A percentile compares a stretch with the other conserved stretches of the same genome.
Conservation (phyloP, 2,888 invertebrate genomes). For the Julus scanicus region DNA sequence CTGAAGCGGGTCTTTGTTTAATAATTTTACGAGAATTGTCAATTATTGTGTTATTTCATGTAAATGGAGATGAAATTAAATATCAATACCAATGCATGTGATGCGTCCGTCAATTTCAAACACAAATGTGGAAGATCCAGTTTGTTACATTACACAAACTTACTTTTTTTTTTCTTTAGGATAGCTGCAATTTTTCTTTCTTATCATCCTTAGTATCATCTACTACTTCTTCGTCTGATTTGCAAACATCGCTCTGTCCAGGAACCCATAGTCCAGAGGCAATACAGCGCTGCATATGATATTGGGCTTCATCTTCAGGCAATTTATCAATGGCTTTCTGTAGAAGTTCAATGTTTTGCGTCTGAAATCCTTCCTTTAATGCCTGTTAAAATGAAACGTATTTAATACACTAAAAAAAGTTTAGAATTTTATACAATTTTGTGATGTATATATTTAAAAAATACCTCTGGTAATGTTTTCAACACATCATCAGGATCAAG, state of each 20-base stretch:
- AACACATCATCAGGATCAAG: conserved; percentile 97
- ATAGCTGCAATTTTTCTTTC: neutral
- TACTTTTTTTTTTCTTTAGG: neutral
- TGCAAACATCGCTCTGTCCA: conserved; percentile 65
- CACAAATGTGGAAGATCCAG: neutral
- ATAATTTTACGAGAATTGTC: neutral
- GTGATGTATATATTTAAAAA: conserved; percentile 57
- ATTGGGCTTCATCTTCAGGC: conserved; percentile 87
- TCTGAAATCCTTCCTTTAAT: conserved; percentile 71
- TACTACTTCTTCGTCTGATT: neutral
- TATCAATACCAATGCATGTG: neutral
- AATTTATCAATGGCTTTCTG: conserved; percentile 88
- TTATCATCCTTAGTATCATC: neutral
- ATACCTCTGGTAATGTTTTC: conserved; percentile 88
- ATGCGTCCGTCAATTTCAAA: neutral
- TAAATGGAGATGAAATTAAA: conserved; percentile 1
- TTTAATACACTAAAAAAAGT: neutral
- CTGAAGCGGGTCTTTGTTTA: neutral
- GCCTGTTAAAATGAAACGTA: conserved; percentile 62
- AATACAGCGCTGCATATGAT: conserved; percentile 95
- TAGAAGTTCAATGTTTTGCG: conserved; percentile 84
- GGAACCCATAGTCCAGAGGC: conserved; percentile 98
- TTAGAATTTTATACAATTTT: neutral
- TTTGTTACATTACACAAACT: neutral
- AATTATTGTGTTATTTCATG: neutral